Evolutionary conservation across 2,797 vertebrate species (phyloP), one percentile per base, ranked within the genome.

Genomic region (Acropternis orthonyx): DNA sequence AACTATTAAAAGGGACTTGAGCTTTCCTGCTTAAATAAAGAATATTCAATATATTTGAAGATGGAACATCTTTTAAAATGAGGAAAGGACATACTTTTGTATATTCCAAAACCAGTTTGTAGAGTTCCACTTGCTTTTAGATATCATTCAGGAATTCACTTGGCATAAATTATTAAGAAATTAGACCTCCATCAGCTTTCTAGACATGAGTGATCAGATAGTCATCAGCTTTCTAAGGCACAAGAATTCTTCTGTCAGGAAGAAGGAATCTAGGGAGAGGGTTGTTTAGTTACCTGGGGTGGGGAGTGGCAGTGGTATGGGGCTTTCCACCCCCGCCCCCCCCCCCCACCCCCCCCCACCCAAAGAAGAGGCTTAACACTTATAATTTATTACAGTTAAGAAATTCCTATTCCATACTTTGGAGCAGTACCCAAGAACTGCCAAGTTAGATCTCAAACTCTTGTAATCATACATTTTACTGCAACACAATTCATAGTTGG

Each of bases 291-390:
- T 43, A 30, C 23, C 2, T 59, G 67, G 16, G 4, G 1, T 4
- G 4, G 7, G 51, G 17, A n/a, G 17, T 10, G 4, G 27, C 12
- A 6, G 0, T 62, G 32, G 2, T n/a, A 41, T 24, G 6, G 37
- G 37, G n/a, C n/a, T n/a, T n/a, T n/a, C n/a, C n/a, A n/a, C n/a
- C n/a, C n/a, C n/a, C n/a, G n/a, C n/a, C n/a, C n/a, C n/a, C n/a
- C n/a, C n/a, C n/a, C n/a, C n/a, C n/a, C n/a, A n/a, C n/a, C n/a
- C n/a, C n/a, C n/a, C n/a, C n/a, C n/a, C n/a, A n/a, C n/a, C n/a
- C n/a, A n/a, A n/a, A n/a, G n/a, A n/a, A n/a, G n/a, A n/a, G n/a
- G n/a, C n/a, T n/a, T n/a, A 59, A 26, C 1, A 2, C 36, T 63
- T 62, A 12, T 48, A 21, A 65, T 80, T 76, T n/a, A 52, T 19